A percentile compares a stretch with the other conserved stretches of the same genome.
These are phyloP conservation scores for Polypedilum vanderplanki DNA, from an alignment of 1,140 invertebrate genomes.

Conservation along the genomic window DNA sequence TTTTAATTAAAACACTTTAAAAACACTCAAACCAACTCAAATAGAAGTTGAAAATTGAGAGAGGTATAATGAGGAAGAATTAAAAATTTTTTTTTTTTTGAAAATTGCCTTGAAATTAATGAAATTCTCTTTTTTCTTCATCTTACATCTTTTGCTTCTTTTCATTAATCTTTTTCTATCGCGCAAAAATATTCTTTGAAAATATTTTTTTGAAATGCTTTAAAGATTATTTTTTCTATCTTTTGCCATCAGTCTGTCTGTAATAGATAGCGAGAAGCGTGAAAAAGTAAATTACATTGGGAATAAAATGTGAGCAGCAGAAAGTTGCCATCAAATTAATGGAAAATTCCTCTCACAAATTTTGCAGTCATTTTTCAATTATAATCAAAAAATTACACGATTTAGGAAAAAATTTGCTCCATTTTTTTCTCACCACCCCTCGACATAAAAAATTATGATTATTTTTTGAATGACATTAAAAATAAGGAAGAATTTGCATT, in stretches of 20 bases:
- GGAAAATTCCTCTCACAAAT: background rate
- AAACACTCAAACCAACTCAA: no score
- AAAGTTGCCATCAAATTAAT: no score
- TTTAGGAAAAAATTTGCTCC: background rate
- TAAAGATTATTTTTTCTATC: background rate
- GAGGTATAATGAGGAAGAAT: background rate
- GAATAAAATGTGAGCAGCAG: no score
- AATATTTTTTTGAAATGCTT: background rate
- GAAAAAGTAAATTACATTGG: no score
- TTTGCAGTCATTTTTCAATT: conserved; percentile 12
- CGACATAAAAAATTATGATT: conserved; percentile 28
- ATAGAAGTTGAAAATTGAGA: background rate
- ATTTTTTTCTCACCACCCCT: background rate
- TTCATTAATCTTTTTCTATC: no score
- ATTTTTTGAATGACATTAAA: background rate
- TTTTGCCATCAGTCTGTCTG: no score
- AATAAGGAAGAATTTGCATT: no score
- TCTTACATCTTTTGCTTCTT: background rate
- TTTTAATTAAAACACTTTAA: no score
- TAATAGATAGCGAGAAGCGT: no score
- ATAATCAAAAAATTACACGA: background rate
- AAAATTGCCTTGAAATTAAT: background rate
- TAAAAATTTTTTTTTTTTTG: background rate
- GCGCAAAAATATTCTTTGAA: background rate
- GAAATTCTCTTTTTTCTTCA: background rate